Evolutionary conservation across 2,888 invertebrate species (phyloP), one percentile per base, ranked within the genome.

Genomic region (Cheilosia vulpina): DNA sequence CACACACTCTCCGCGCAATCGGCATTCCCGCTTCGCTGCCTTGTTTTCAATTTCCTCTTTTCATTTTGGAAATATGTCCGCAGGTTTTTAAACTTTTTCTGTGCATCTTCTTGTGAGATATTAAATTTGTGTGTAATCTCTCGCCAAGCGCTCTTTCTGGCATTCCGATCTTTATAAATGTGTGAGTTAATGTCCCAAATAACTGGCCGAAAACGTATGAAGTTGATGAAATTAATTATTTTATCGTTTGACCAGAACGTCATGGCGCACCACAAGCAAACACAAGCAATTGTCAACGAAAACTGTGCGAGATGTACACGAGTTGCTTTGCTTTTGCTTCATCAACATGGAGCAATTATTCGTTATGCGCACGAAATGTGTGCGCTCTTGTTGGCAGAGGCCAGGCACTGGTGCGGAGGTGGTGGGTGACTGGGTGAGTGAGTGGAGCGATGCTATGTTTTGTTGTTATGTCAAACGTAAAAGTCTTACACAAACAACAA

Each of bases 341-440:
- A 47, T 47, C 47, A 47, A 47, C 47, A 17, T 53, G 11, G 27
- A 53, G 27, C 53, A 53, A 53, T 53, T 53, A 21, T 19, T 24
- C 13, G 53, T 24, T 4, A 47, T 47, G 47, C 47, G 47, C 47
- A 38, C 38, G 38, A 38, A 38, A 38, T 13, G 4, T 31, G 13
- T 13, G 19, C 19, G 19, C 9, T 17, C 47, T 7, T 1, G 15
- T 15, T n/a, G n/a, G n/a, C 4, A 5, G n/a, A n/a, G 43, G 43
- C 2, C n/a, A n/a, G n/a, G n/a, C n/a, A n/a, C n/a, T n/a, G n/a
- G n/a, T 2, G 43, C 2, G 15, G 43, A 4, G 34, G 34, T 38
- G 34, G 9, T 13, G 11, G 11, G 11, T 38, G 34, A 11, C 27
- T 27, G 38, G 4, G 38, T 4, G 38, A 38, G 13, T 4, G 38